These are phyloP conservation scores for Drosophila algonquin DNA, from an alignment of 2,888 invertebrate species.

Conservation along the genomic window DNA sequence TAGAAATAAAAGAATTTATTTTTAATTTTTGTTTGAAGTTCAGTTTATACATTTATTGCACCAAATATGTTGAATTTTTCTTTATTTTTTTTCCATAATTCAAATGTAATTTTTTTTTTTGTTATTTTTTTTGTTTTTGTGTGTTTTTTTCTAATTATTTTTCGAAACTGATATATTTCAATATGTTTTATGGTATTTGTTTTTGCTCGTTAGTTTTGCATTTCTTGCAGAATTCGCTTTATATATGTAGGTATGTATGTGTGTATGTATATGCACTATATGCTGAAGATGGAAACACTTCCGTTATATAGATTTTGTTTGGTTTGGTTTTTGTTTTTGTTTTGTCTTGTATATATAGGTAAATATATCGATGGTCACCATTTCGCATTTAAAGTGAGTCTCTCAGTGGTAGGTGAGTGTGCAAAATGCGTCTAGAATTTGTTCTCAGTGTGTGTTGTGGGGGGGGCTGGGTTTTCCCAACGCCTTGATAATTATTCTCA, in stretches of 20 bases:
- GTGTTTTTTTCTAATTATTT: constrained; percentile 43
- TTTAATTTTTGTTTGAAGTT: constrained; percentile 67
- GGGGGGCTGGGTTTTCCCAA: background rate
- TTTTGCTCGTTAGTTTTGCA: constrained; percentile 37
- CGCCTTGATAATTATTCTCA: constrained; percentile 33
- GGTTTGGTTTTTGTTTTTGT: background rate
- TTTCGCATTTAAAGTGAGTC: constrained; percentile 73
- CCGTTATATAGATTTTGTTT: constrained; percentile 26
- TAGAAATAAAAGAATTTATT: constrained; percentile 25
- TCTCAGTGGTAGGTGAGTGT: constrained; percentile 38
- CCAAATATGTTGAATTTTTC: constrained; percentile 70
- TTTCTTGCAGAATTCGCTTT: constrained; percentile 59
- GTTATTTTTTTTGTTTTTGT: constrained; percentile 16
- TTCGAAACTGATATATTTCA: constrained; percentile 77
- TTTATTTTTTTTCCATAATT: constrained; percentile 36
- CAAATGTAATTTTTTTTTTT: constrained; percentile 29
- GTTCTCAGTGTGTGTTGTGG: constrained; percentile 4
- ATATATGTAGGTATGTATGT: constrained; percentile 44
- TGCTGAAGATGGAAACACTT: constrained; percentile 25
- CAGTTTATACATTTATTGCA: constrained; percentile 83
- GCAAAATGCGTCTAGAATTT: constrained; percentile 58
- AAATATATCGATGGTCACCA: constrained; percentile 77
- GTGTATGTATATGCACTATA: constrained; percentile 41
- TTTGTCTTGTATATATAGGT: constrained; percentile 52
- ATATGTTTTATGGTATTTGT: constrained; percentile 57